These are phyloP conservation scores for Discoglossus pictus DNA, from an alignment of 2,797 vertebrate genomes.

Conservation along the genomic window DNA sequence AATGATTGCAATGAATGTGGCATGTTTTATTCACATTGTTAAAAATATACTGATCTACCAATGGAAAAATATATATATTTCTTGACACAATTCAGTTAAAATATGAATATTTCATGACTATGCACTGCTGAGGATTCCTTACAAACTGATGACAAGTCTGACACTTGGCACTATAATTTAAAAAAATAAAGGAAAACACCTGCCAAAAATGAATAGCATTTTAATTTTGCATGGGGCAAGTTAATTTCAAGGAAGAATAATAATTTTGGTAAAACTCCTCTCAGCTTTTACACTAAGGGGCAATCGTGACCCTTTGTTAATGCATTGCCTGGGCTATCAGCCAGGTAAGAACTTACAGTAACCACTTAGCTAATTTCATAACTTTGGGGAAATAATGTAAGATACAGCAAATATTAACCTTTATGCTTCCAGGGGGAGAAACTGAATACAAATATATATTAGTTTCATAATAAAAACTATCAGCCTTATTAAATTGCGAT, in stretches of 20 bases:
- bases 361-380: conserved; percentile 42
- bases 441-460: too few relatives aligned
- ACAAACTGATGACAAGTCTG: conserved; percentile 35
- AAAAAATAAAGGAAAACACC: conserved; percentile 27
- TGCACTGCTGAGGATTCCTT: conserved; percentile 30
- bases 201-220: conserved; percentile 36
- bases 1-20: background rate
- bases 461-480: too few relatives aligned
- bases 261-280: conserved; percentile 51
- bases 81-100: conserved; percentile 19
- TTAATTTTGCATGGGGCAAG: conserved; percentile 42
- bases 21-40: background rate
- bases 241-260: conserved; percentile 38
- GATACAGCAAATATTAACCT: conserved; percentile 1
- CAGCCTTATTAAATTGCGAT: too few relatives aligned
- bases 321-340: conserved; percentile 36
- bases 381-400: conserved; percentile 31
- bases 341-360: conserved; percentile 47
- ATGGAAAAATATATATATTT: conserved; percentile 47
- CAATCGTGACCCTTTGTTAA: conserved; percentile 54
- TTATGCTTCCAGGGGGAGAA: background rate
- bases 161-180: conserved; percentile 45
- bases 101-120: conserved; percentile 52
- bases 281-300: conserved; percentile 49
- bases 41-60: conserved; percentile 14